Percentiles rank a stretch among this genome's conserved stretches.
Evolutionary conservation across 2,888 invertebrate species (phyloP).

Genomic region (Lasioglossum malachurum): DNA sequence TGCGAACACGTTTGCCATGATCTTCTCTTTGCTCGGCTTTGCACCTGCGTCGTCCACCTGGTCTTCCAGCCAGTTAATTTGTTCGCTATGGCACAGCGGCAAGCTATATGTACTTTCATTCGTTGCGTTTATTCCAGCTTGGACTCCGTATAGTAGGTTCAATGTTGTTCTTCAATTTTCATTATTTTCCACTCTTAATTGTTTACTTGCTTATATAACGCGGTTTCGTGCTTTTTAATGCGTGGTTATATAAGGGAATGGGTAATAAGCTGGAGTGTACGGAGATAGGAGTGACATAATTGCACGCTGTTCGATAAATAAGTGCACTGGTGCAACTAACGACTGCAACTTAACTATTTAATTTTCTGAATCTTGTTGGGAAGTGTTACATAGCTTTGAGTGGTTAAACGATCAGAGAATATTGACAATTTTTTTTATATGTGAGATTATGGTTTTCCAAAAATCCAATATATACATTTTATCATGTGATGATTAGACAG

Average conservation of each 20-base stretch:
- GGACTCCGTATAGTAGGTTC: background rate
- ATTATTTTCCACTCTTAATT: background rate
- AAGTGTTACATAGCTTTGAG: too few relatives aligned
- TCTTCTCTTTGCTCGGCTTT: constrained; percentile 30
- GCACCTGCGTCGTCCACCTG: constrained; percentile 71
- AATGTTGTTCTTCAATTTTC: background rate
- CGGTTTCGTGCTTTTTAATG: background rate
- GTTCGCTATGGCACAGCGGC: background rate
- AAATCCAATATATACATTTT: too few relatives aligned
- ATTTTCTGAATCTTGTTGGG: too few relatives aligned
- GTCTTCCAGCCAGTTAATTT: constrained; percentile 50
- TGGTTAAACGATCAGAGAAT: too few relatives aligned
- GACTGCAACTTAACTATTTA: background rate
- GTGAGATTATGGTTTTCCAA: too few relatives aligned
- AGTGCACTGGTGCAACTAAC: background rate
- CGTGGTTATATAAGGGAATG: background rate
- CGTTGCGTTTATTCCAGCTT: background rate
- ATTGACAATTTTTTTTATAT: too few relatives aligned
- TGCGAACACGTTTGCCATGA: constrained; percentile 32
- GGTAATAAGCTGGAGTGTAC: background rate
- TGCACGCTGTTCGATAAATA: background rate
- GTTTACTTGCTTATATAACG: background rate
- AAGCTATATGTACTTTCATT: constrained; percentile 4
- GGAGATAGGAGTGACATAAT: background rate
- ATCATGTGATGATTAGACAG: too few relatives aligned